A percentile compares a stretch with the other conserved stretches of the same genome.
phyloP scores from a whole-genome alignment of 2,888 invertebrate species.

The Agriotes lineatus region DNA sequence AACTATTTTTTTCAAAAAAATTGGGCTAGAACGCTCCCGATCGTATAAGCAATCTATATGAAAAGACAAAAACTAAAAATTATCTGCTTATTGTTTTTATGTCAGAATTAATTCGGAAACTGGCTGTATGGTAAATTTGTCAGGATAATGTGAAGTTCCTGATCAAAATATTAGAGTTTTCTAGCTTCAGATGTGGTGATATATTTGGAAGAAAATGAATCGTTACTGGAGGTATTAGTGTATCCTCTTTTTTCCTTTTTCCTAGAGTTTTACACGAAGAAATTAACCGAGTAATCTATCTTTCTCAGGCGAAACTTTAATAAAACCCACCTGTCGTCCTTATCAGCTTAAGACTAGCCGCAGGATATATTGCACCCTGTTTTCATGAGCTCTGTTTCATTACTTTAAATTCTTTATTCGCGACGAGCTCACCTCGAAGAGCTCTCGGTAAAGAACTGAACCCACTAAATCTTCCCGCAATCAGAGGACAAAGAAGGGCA shows the following conservation, averaged over 20 bases:
- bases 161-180: too few relatives aligned
- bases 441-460: slow-evolving; percentile 18
- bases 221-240: not conserved
- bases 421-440: not conserved
- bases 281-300: slow-evolving; percentile 37
- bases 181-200: too few relatives aligned
- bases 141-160: too few relatives aligned
- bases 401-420: slow-evolving; percentile 28
- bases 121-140: too few relatives aligned
- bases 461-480: slow-evolving; percentile 32
- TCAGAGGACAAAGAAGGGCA: slow-evolving; percentile 30
- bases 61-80: too few relatives aligned
- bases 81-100: too few relatives aligned
- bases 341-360: slow-evolving; percentile 27
- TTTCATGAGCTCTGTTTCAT: slow-evolving; percentile 26
- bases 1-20: too few relatives aligned
- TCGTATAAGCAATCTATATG: too few relatives aligned
- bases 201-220: not conserved
- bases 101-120: too few relatives aligned
- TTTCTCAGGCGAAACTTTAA: slow-evolving; percentile 34
- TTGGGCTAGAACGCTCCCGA: too few relatives aligned
- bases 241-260: not conserved
- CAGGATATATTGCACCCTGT: slow-evolving; percentile 30
- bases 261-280: slow-evolving; percentile 17
- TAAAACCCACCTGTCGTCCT: slow-evolving; percentile 38